These are phyloP conservation scores for Luperina testacea DNA, from an alignment of 2,888 invertebrate species.

Conservation along the genomic window DNA sequence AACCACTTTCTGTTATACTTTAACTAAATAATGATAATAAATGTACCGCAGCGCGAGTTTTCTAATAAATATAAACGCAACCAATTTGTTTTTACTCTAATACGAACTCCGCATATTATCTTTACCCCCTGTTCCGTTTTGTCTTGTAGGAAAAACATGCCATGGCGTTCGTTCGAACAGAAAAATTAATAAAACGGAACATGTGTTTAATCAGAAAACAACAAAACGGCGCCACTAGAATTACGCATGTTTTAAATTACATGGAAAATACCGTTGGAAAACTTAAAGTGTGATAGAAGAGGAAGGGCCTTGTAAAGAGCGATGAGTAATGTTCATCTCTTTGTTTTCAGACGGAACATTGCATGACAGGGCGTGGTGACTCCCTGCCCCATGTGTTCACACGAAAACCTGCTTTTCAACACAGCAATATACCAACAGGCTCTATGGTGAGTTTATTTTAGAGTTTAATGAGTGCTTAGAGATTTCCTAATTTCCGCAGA, in stretches of 20 bases:
- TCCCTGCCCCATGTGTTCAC: slow-evolving; percentile 83
- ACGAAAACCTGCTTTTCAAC: slow-evolving; percentile 78
- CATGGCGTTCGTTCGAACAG: not conserved
- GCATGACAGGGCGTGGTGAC: slow-evolving; percentile 65
- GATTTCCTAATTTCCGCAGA: not conserved
- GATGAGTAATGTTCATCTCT: slow-evolving; percentile 50
- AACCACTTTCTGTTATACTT: not conserved
- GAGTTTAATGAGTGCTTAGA: not conserved
- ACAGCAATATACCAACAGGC: slow-evolving; percentile 63
- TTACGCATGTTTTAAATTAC: slow-evolving; percentile 24
- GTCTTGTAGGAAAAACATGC: slow-evolving; percentile 12
- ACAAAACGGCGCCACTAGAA: slow-evolving; percentile 6
- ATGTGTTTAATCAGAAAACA: slow-evolving; percentile 1
- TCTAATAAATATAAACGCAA: slow-evolving; percentile 18
- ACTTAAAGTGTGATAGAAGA: slow-evolving; percentile 18
- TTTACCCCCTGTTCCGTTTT: not conserved
- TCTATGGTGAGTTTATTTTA: slow-evolving; percentile 72
- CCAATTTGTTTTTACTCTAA: slow-evolving; percentile 1
- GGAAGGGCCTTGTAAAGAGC: slow-evolving; percentile 46
- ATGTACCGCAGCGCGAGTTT: not conserved
- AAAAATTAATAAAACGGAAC: slow-evolving; percentile 6
- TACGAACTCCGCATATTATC: slow-evolving; percentile 26
- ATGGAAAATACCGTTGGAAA: slow-evolving; percentile 42
- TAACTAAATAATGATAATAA: not conserved
- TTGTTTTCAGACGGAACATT: slow-evolving; percentile 80